Percentiles rank a stretch among this genome's conserved stretches.
phyloP scores from a whole-genome alignment of 37 sponge, comb jelly and placozoan genomes.

The Halisarca cf. caerulea region DNA sequence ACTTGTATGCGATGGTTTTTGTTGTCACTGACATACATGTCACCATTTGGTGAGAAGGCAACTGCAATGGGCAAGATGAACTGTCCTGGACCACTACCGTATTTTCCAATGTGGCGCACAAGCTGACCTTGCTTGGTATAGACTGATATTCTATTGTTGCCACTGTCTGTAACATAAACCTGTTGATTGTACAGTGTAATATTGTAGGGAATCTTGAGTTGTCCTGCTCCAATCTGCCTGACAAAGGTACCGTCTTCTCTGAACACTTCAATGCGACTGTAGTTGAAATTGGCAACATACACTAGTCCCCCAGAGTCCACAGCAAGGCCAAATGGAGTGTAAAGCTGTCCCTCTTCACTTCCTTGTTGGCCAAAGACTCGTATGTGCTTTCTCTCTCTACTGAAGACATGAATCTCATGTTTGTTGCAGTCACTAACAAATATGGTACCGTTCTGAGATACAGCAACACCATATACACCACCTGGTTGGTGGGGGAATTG shows the following conservation, averaged over 20 bases:
- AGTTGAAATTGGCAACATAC: not conserved
- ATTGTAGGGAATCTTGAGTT: no score
- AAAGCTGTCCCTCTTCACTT: not conserved
- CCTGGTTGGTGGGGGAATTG: conserved; percentile 8
- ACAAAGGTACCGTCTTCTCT: no score
- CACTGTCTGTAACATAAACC: no score
- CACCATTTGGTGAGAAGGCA: not conserved
- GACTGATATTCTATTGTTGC: not conserved
- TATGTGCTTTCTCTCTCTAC: not conserved
- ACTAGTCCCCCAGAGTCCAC: not conserved
- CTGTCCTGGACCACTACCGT: not conserved
- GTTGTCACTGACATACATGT: not conserved
- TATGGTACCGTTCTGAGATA: not conserved
- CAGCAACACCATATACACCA: not conserved
- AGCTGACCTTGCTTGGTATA: not conserved
- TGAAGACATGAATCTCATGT: not conserved
- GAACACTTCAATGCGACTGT: no score
- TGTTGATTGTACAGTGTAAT: no score
- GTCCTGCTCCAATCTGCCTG: no score
- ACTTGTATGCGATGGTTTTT: not conserved
- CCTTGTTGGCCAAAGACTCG: not conserved
- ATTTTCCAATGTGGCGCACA: not conserved
- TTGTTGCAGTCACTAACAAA: not conserved
- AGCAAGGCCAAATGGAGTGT: not conserved
- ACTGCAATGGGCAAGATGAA: not conserved